These are phyloP conservation scores for Drymonia ruficornis DNA, from an alignment of 2,888 invertebrate species.

Conservation along the genomic window DNA sequence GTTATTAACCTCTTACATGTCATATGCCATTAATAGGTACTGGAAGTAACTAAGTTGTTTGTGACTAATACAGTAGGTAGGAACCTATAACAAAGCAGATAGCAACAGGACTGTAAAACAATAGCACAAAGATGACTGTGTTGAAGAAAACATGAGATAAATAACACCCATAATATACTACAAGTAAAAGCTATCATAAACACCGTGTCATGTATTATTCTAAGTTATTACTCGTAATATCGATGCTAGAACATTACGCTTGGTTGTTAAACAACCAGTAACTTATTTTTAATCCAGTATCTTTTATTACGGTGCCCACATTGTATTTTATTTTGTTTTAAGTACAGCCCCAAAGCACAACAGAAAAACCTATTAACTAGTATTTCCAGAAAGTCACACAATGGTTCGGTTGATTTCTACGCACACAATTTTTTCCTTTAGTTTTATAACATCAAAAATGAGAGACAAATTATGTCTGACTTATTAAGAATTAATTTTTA, in stretches of 20 bases:
- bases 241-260: not conserved
- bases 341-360: too few species aligned
- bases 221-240: not conserved
- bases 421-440: too few species aligned
- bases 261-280: not conserved
- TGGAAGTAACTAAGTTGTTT: not conserved
- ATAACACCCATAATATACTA: not conserved
- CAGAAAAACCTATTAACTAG: too few species aligned
- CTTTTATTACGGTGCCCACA: too few species aligned
- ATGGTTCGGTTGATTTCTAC: too few species aligned
- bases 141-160: not conserved
- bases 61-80: not conserved
- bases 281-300: not conserved
- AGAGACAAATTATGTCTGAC: too few species aligned
- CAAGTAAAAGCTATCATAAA: not conserved
- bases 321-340: too few species aligned
- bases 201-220: not conserved
- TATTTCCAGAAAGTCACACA: too few species aligned
- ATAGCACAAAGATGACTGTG: not conserved
- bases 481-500: not conserved
- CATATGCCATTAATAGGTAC: not conserved
- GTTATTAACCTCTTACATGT: too few species aligned
- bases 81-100: not conserved
- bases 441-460: too few species aligned
- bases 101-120: not conserved